phyloP scores from a whole-genome alignment of 2,888 invertebrate species.

The Tillus elongatus region DNA sequence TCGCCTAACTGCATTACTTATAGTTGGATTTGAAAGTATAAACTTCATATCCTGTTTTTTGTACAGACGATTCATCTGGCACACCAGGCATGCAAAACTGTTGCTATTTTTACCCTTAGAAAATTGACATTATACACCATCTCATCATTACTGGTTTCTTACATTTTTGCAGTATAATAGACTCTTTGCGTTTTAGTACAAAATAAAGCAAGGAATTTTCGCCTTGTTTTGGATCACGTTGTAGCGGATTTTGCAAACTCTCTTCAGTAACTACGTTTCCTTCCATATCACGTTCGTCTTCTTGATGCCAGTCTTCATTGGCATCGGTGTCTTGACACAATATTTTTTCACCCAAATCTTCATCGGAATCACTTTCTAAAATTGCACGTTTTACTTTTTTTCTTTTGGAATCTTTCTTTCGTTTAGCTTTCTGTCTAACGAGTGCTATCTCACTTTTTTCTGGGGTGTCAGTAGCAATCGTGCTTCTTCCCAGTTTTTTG shows the following conservation, averaged over 20 bases:
- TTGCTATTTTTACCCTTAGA: no score
- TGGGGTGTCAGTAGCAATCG: no score
- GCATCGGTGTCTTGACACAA: neutral
- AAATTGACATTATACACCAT: no score
- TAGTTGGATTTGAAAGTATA: no score
- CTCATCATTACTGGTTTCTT: neutral
- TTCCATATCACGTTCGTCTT: neutral
- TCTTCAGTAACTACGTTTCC: neutral
- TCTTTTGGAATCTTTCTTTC: slow-evolving; percentile 8
- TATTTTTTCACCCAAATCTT: slow-evolving; percentile 5
- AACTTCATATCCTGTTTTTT: no score
- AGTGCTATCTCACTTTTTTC: slow-evolving; percentile 13
- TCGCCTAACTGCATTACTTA: no score
- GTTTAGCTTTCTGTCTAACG: slow-evolving; percentile 12
- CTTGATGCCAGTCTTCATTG: slow-evolving; percentile 5
- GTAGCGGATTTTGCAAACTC: neutral
- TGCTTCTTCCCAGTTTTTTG: no score
- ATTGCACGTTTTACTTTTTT: slow-evolving; percentile 7
- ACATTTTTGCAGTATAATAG: neutral
- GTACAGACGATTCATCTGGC: no score
- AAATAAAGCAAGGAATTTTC: slow-evolving; percentile 6
- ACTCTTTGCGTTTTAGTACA: slow-evolving; percentile 8
- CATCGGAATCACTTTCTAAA: slow-evolving; percentile 11
- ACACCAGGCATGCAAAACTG: no score
- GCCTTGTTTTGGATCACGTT: neutral